Conservation (phyloP, 2,797 vertebrate genomes). For the Heterohyrax brucei region DNA sequence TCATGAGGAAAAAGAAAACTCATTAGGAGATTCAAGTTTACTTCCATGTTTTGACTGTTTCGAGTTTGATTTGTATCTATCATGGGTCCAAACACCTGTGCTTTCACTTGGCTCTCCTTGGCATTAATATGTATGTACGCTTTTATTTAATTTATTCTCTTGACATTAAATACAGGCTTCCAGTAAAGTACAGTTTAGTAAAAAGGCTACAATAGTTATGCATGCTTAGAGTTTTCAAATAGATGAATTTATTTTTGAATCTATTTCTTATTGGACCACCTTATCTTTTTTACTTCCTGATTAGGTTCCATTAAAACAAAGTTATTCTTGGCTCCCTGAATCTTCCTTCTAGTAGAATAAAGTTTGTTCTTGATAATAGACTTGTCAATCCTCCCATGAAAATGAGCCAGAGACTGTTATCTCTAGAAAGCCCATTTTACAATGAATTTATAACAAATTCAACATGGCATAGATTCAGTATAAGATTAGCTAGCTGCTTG, state of each 20-base stretch:
- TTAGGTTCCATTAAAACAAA: neutral
- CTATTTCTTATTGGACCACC: neutral
- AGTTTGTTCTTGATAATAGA: conserved; percentile 17
- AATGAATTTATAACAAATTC: conserved; percentile 28
- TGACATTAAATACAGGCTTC: conserved; percentile 46
- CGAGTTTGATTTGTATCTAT: conserved; percentile 36
- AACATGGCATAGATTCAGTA: neutral
- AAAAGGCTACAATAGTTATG: neutral
- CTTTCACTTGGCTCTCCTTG: conserved; percentile 26
- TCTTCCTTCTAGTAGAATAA: conserved; percentile 9
- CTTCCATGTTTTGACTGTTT: conserved; percentile 66
- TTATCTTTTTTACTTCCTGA: neutral
- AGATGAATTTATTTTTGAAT: conserved; percentile 14
- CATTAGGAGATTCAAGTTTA: conserved; percentile 67
- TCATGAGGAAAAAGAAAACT: conserved; percentile 45
- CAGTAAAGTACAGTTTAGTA: neutral
- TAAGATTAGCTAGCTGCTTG: neutral
- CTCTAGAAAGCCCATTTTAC: neutral
- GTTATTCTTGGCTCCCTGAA: conserved; percentile 1
- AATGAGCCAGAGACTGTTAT: neutral
- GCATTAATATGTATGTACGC: conserved; percentile 30
- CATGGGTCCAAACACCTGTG: conserved; percentile 28
- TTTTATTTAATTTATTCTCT: conserved; percentile 69
- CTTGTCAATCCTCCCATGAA: neutral
- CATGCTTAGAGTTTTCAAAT: neutral